Conservation (phyloP, 2,888 invertebrate genomes). For the Oscheius myriophilus region DNA sequence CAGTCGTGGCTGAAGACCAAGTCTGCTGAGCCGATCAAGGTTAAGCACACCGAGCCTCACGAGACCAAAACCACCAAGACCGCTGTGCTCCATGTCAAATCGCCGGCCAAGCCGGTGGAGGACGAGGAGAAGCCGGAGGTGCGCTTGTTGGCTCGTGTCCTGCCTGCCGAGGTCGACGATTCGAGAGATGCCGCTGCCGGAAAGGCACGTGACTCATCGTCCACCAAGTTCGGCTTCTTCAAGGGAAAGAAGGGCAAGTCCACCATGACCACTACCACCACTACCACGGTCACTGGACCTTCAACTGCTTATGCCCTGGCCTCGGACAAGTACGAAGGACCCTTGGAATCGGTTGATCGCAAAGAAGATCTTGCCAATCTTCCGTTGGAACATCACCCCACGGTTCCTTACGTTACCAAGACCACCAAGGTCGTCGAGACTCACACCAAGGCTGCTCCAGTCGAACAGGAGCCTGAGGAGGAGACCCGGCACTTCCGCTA, state of each 20-base stretch:
- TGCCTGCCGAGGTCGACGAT: conserved; percentile 20
- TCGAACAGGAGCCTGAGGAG: not conserved
- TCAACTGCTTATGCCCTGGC: conserved; percentile 5
- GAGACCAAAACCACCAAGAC: not conserved
- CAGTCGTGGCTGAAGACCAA: not conserved
- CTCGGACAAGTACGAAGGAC: conserved; percentile 18
- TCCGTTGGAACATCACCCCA: conserved; percentile 26
- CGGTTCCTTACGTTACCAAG: conserved; percentile 26
- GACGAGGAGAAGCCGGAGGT: conserved; percentile 31
- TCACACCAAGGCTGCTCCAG: not conserved
- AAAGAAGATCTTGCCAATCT: conserved; percentile 34
- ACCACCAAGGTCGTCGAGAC: not conserved
- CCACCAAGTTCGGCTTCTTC: conserved; percentile 35
- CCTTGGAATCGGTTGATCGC: conserved; percentile 28
- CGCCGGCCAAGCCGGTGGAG: no score
- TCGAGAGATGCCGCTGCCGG: no score
- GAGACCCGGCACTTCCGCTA: conserved; percentile 16
- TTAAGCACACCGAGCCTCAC: no score
- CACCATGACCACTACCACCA: conserved; percentile 10
- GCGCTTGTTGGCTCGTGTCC: conserved; percentile 35
- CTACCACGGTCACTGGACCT: not conserved
- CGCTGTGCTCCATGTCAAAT: not conserved
- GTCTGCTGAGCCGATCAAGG: conserved; percentile 22
- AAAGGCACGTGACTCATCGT: conserved; percentile 12
- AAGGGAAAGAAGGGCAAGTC: conserved; percentile 14